phyloP scores from a whole-genome alignment of 2,888 invertebrate species.

The Rhyacophila evoluta region DNA sequence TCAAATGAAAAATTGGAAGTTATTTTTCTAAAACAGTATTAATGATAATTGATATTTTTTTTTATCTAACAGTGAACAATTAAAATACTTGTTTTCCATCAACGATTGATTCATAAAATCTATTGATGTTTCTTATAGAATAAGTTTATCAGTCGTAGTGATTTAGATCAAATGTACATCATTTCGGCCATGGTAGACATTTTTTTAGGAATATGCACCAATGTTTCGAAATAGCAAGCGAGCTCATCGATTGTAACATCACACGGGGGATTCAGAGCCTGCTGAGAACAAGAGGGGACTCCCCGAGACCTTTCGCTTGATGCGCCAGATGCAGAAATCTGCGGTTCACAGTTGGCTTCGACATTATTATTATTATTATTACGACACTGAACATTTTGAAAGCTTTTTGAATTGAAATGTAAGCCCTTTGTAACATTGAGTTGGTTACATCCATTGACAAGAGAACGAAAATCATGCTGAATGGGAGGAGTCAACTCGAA shows the following conservation, averaged over 20 bases:
- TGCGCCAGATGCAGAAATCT: neutral
- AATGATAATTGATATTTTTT: conserved; percentile 5
- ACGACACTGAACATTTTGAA: conserved; percentile 31
- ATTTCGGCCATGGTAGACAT: conserved; percentile 98
- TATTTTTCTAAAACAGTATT: neutral
- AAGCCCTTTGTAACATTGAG: conserved; percentile 42
- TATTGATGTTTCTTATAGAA: neutral
- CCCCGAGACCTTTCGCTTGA: conserved; percentile 53
- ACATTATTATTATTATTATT: conserved; percentile 33
- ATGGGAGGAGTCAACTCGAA: neutral
- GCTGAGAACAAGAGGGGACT: conserved; percentile 79
- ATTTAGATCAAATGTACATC: conserved; percentile 89
- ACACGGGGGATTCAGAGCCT: conserved; percentile 79
- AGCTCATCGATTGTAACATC: conserved; percentile 95
- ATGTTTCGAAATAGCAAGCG: conserved; percentile 94
- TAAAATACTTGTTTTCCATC: neutral
- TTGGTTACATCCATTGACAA: conserved; percentile 47
- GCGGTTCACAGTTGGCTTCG: neutral
- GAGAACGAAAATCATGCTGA: conserved; percentile 45
- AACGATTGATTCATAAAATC: neutral
- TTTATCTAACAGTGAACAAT: neutral
- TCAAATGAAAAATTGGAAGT: too few species aligned
- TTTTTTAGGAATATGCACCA: conserved; percentile 96
- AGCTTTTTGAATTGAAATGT: conserved; percentile 36
- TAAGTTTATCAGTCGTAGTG: conserved; percentile 25